Evolutionary conservation across 2,113 vertebrate species (phyloP), one percentile per base, ranked within the genome.

Genomic region (Oryzias woworae): DNA sequence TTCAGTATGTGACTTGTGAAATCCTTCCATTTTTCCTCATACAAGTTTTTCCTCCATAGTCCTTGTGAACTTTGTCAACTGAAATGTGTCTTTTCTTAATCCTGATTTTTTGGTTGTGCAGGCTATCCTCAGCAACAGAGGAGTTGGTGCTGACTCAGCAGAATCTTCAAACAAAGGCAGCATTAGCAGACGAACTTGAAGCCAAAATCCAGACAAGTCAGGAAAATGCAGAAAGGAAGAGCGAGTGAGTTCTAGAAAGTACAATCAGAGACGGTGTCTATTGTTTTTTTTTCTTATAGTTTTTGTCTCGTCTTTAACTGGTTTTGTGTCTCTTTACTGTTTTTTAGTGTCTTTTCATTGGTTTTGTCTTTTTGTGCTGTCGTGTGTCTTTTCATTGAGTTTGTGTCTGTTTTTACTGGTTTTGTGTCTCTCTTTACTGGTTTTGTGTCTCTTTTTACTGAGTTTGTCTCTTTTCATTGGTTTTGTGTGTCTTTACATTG

Each of bases 61-160:
- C 36, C 8, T 48, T 10, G 8, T 8, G n/a, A 20, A 13, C 7
- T 13, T 15, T 45, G 4, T 45, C 16, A 16, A 45, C 44, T 8
- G 20, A 18, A 48, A 10, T 46, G 43, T 48, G 13, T 53, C 15
- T n/a, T 28, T 44, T 14, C 56, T 3, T 14, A 36, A 36, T 36
- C 10, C 2, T 3, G 36, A 12, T 12, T 36, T 36, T 10, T 36
- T 10, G 36, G 12, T 10, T 58, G 10, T 24, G 5, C 84, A 99
- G 97, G 92, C 87, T 96, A 77, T 94, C 94, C 73, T 94, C 94
- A 0, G 93, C 95, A 44, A 91, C 93, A 16, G 96, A 96, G 71
- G 97, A 99, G 61, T 89, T 98, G 47, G 59, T 86, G 14, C 90
- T 95, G 71, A 96, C 94, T 44, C 95, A 98, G 85, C 94, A 96